A percentile compares a stretch with the other conserved stretches of the same genome.
Conservation (phyloP, 2,113 vertebrate species). For the Regulus satrapa region DNA sequence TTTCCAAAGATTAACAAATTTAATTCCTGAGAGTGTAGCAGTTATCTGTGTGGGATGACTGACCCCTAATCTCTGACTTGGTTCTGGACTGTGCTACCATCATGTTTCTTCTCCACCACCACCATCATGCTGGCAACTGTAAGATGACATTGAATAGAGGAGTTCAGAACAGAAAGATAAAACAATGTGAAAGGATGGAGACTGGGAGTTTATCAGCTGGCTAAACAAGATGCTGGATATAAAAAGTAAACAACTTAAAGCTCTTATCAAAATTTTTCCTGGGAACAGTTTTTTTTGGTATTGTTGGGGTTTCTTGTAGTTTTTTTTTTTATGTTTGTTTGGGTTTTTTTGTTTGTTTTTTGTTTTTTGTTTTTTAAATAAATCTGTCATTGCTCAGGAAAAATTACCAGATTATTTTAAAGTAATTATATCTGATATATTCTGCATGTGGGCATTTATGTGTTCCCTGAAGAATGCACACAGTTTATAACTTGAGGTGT, state of each 20-base stretch:
- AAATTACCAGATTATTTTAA: slow-evolving; percentile 65
- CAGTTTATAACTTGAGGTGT: slow-evolving; percentile 2
- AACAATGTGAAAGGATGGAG: slow-evolving; percentile 72
- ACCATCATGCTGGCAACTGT: neutral
- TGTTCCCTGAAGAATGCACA: neutral
- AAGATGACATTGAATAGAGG: slow-evolving; percentile 63
- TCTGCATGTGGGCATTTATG: neutral
- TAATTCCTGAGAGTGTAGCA: slow-evolving; percentile 25
- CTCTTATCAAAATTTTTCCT: slow-evolving; percentile 74
- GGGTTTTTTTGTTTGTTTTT: too few species aligned
- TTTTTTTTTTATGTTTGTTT: too few species aligned
- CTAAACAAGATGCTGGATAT: slow-evolving; percentile 59
- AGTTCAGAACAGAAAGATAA: slow-evolving; percentile 61
- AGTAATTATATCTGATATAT: slow-evolving; percentile 29
- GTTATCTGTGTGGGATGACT: slow-evolving; percentile 22
- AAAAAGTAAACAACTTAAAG: slow-evolving; percentile 75
- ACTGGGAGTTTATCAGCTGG: slow-evolving; percentile 71
- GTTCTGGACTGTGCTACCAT: neutral
- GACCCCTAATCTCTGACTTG: slow-evolving; percentile 28
- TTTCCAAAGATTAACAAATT: slow-evolving; percentile 54
- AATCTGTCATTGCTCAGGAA: slow-evolving; percentile 54
- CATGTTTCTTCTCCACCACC: neutral
- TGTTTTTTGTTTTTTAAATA: neutral
- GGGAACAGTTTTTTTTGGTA: slow-evolving; percentile 33
- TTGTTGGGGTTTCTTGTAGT: too few species aligned